These are phyloP conservation scores for Triplophysa tibetana DNA, from an alignment of 2,113 vertebrate species.

Conservation along the genomic window DNA sequence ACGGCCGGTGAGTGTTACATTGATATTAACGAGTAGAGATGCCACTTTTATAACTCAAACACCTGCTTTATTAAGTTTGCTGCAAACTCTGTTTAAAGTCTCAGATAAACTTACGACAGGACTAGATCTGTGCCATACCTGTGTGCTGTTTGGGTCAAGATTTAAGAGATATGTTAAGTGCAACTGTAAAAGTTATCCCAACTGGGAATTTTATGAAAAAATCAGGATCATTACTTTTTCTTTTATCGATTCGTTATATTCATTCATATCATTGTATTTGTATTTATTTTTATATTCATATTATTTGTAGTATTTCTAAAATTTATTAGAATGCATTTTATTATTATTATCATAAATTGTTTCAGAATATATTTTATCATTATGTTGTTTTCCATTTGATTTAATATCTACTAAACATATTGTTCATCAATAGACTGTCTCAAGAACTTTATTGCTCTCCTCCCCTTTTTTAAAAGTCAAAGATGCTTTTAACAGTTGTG, in stretches of 20 bases:
- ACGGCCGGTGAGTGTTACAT: constrained; percentile 65
- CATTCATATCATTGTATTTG: too few species aligned
- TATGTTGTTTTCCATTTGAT: neutral
- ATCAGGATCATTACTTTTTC: too few species aligned
- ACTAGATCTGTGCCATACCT: neutral
- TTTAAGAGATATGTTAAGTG: neutral
- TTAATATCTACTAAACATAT: neutral
- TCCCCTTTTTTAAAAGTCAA: too few species aligned
- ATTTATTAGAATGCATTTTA: too few species aligned
- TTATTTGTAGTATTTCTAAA: neutral
- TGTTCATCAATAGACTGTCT: too few species aligned
- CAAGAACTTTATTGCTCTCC: too few species aligned
- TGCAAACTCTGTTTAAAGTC: constrained; percentile 11
- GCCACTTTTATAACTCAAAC: neutral
- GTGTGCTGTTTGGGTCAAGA: neutral
- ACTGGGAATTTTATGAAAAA: neutral
- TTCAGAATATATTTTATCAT: neutral
- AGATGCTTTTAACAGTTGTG: too few species aligned
- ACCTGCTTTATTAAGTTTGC: constrained; percentile 11
- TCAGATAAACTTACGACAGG: neutral
- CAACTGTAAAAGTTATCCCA: neutral
- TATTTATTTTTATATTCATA: neutral
- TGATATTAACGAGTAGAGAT: constrained; percentile 5
- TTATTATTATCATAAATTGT: neutral
- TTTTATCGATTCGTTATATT: neutral